Base-by-base conservation (phyloP, 2,888 invertebrate genomes). In the Hypselothyrea guttata region DNA sequence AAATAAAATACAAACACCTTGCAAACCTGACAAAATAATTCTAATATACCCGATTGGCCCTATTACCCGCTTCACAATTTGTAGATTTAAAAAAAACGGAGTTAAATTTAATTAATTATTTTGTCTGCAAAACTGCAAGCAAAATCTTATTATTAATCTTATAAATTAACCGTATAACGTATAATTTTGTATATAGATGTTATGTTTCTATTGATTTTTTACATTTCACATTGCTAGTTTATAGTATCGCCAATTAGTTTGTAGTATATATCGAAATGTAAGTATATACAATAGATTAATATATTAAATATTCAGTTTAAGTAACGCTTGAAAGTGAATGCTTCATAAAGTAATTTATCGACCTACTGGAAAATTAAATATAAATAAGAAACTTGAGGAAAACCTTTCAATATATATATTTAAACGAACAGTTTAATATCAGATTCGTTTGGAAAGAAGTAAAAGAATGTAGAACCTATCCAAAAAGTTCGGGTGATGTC, bases 1-100 rank as follows among this genome's bases (percentile, higher is more conserved):
- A 13, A 42, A 51, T 13, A 7, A 27, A 18, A 49, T 22, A 18
- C 15, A 45, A 51, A 48, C 30, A 51, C 7, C 18, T 13, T 12
- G 4, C 27, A 18, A 28, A n/a, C 9, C 3, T n/a, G n/a, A 8
- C 12, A n/a, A n/a, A n/a, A n/a, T n/a, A n/a, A n/a, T n/a, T n/a
- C n/a, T n/a, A n/a, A 35, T 16, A 44, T 46, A 11, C 58, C 51
- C 45, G 38, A 70, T 68, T 63, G 54, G 51, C 46, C 42, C 46
- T 15, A 66, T 45, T 66, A 62, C 79, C 55, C 56, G 66, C 62
- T 67, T 62, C 46, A 62, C 49, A 54, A 22, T 22, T 49, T 54
- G 52, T 62, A 55, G 41, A 66, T 30, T 16, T 46, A n/a, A 31
- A 58, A 42, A 12, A 13, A 22, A 28, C 12, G 40, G 41, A 35